A percentile compares a stretch with the other conserved stretches of the same genome.
phyloP scores from a whole-genome alignment of 1,140 invertebrate genomes.

The Carcinoscorpius rotundicauda region DNA sequence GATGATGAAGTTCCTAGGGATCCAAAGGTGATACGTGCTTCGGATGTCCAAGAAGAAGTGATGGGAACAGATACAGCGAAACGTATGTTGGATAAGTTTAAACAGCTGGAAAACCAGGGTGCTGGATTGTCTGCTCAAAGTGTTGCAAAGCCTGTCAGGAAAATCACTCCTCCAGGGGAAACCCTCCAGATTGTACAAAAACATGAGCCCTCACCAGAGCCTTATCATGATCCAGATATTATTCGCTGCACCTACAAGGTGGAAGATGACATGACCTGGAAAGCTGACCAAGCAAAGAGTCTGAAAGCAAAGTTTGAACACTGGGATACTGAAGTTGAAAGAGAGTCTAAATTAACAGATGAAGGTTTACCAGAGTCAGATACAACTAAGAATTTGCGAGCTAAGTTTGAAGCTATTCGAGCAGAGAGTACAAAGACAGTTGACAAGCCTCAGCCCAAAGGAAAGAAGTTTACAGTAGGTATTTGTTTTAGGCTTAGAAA shows the following conservation, averaged over 20 bases:
- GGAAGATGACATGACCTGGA: slow-evolving; percentile 41
- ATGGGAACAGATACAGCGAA: slow-evolving; percentile 55
- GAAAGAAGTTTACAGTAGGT: slow-evolving; percentile 58
- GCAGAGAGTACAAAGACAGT: slow-evolving; percentile 35
- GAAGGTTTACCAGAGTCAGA: slow-evolving; percentile 41
- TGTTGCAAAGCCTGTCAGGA: slow-evolving; percentile 63
- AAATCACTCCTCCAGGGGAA: slow-evolving; percentile 75
- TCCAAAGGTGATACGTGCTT: slow-evolving; percentile 53
- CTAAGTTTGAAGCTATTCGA: slow-evolving; percentile 66
- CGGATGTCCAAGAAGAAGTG: slow-evolving; percentile 39
- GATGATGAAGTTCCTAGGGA: slow-evolving; percentile 49
- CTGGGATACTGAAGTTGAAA: slow-evolving; percentile 57
- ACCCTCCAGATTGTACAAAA: slow-evolving; percentile 36
- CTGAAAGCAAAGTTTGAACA: slow-evolving; percentile 80
- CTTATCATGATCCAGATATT: slow-evolving; percentile 17
- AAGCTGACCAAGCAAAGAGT: slow-evolving; percentile 58
- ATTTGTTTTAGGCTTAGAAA: slow-evolving; percentile 24
- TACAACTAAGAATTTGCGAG: slow-evolving; percentile 61
- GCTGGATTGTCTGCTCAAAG: neutral
- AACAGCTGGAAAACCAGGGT: slow-evolving; percentile 63
- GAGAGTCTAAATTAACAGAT: slow-evolving; percentile 36
- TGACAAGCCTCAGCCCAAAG: slow-evolving; percentile 47
- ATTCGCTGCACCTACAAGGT: slow-evolving; percentile 35
- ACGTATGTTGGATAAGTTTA: slow-evolving; percentile 59
- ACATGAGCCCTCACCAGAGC: slow-evolving; percentile 20